Evolutionary conservation across 2,888 invertebrate species (phyloP), one percentile per base, ranked within the genome.

Genomic region (Catocala nupta): DNA sequence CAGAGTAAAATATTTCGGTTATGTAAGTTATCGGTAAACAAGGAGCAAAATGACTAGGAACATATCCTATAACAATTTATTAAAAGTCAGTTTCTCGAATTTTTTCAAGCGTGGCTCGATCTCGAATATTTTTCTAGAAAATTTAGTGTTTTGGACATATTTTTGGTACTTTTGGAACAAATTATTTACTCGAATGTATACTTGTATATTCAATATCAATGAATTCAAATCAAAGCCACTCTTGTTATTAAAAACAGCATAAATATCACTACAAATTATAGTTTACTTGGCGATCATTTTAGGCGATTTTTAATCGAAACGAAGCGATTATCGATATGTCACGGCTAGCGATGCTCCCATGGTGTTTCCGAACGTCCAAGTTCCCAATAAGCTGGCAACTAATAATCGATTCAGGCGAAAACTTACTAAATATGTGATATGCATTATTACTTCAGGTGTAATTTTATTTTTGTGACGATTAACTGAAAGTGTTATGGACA

Each of bases 301-400:
- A 55, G 36, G 49, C 45, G 65, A 65, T 65, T 59, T 13, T 42
- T 9, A 56, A 64, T 68, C 65, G 70, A 59, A 57, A 65, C 70
- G 76, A 74, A 76, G 65, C 70, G 68, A 55, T 52, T 58, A 71
- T 70, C 68, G 62, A 61, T 70, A 54, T 63, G 53, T 61, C 55
- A 65, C 67, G 79, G 75, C 78, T 76, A 77, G 75, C 75, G 78
- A 81, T 82, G 80, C 71, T 83, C 80, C 78, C 77, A 82, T 87
- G 86, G 88, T 88, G 88, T 89, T 87, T 86, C 86, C 86, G 83
- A 82, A 84, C 82, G 78, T 77, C 73, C 64, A 60, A 78, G 74
- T 75, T 78, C 74, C 73, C 70, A 75, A 68, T 72, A 79, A 74
- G 78, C 81, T 84, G 83, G 82, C 82, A 83, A 82, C 81, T 77